Conservation (phyloP, 2,113 vertebrate genomes). For the Triplophysa tibetana region DNA sequence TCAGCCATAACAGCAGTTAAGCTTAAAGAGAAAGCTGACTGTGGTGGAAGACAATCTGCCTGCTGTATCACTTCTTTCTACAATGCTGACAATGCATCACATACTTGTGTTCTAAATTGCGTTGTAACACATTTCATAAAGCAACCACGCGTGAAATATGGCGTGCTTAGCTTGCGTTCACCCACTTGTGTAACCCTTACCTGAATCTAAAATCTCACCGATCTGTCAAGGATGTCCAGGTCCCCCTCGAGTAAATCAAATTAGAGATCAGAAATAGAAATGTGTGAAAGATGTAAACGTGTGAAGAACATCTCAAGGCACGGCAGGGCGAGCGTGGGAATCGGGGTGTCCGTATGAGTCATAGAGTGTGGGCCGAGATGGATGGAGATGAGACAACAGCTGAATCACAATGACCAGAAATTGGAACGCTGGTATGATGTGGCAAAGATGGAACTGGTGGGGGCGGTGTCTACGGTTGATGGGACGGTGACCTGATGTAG, state of each 20-base stretch:
- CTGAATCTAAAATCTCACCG: too few relatives aligned
- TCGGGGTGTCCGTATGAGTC: background rate
- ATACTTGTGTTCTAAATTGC: background rate
- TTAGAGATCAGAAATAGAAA: too few relatives aligned
- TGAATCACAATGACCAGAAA: conserved; percentile 17
- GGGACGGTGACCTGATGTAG: conserved; percentile 14
- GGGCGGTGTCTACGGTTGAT: conserved; percentile 24
- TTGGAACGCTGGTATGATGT: conserved; percentile 3
- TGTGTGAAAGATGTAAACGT: too few relatives aligned
- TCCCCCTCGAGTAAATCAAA: too few relatives aligned
- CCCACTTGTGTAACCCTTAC: too few relatives aligned
- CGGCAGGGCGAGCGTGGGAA: background rate
- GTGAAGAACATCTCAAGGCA: too few relatives aligned
- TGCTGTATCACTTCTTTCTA: background rate
- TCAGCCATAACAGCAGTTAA: background rate
- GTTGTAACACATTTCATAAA: background rate
- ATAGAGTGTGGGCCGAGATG: conserved; percentile 12
- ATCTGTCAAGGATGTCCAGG: too few relatives aligned
- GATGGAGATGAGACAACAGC: conserved; percentile 17
- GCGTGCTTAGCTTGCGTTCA: background rate
- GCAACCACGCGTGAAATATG: background rate
- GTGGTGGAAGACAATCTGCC: background rate
- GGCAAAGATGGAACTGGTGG: conserved; percentile 12
- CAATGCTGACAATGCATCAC: background rate
- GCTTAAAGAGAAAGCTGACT: background rate